Conservation (phyloP, 2,888 invertebrate genomes). For the Trimorus sp. region DNA sequence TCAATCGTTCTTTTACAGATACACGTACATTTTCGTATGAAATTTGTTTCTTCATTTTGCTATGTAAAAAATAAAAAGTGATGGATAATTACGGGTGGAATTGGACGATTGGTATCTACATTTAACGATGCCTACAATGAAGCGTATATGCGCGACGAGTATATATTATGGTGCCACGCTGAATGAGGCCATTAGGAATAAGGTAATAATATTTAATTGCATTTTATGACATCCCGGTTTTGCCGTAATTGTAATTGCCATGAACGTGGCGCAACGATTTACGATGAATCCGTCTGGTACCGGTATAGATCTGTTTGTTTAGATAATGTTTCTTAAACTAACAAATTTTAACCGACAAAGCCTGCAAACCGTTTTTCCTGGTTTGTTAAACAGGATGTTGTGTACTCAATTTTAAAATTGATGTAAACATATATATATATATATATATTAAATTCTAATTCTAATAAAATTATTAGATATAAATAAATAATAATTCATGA, state of each 20-base stretch:
- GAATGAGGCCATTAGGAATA: constrained; percentile 76
- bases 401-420: no score
- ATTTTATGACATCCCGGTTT: constrained; percentile 80
- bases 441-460: no score
- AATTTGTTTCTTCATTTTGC: constrained; percentile 55
- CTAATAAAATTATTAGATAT: no score
- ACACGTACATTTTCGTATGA: constrained; percentile 46
- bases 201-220: constrained; percentile 81
- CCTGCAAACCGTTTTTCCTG: no score
- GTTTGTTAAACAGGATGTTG: no score
- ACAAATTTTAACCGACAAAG: no score
- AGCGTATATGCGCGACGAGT: constrained; percentile 61
- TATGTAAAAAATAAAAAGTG: constrained; percentile 56
- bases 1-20: no score
- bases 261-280: constrained; percentile 71
- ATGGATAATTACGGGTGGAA: constrained; percentile 63
- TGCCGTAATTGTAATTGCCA: constrained; percentile 80
- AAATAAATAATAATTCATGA: no score
- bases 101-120: constrained; percentile 66
- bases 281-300: constrained; percentile 64
- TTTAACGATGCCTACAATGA: constrained; percentile 67
- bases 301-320: no score
- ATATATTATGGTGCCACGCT: constrained; percentile 70
- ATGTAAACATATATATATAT: no score
- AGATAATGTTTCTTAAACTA: no score